Base-by-base conservation (phyloP, 2,888 invertebrate genomes). In the Adelognathus sp. region DNA sequence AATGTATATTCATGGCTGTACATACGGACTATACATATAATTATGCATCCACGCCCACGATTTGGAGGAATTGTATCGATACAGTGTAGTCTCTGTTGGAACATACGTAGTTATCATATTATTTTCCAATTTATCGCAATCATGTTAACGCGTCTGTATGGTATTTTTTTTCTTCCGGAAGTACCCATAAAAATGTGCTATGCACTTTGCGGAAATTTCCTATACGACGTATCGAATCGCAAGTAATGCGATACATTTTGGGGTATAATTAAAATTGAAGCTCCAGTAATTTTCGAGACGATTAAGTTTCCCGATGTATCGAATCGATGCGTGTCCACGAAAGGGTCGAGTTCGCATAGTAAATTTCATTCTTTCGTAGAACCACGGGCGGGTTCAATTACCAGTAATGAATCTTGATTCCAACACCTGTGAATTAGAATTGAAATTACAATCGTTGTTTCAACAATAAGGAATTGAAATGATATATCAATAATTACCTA, bases 1-100 rank as follows among this genome's bases (percentile, higher is more conserved):
- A 63, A 77, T n/a, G n/a, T 77, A 69, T 77, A 69, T 77, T 77
- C 63, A 73, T 56, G 21, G n/a, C 50, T 67, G 63, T 72, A 56
- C 63, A 67, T 46, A 36, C 14, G 31, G 29, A 39, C 54, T 58
- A 67, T 46, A 36, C 14, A 24, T 18, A 39, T 46, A 33, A 63
- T 29, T 56, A 44, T 36, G 50, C 50, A 56, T 63, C 29, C 56
- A 39, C 36, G 50, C 63, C 69, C 1, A 27, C 67, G 41, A 52
- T 29, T 67, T 50, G 67, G 36, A 60, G 60, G 60, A 50, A 67
- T 52, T 7, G 46, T 24, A 21, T 50, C 50, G 50, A 50, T 24
- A 1, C 14, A 44, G 27, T 41, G 16, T 18, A 74, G 50, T 58
- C 36, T 11, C 50, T 9, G 11, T 46, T 39, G 14, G 6, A 41